Evolutionary conservation across 1,140 invertebrate species (phyloP), one percentile per base, ranked within the genome.

Genomic region (Calliphora vicina): DNA sequence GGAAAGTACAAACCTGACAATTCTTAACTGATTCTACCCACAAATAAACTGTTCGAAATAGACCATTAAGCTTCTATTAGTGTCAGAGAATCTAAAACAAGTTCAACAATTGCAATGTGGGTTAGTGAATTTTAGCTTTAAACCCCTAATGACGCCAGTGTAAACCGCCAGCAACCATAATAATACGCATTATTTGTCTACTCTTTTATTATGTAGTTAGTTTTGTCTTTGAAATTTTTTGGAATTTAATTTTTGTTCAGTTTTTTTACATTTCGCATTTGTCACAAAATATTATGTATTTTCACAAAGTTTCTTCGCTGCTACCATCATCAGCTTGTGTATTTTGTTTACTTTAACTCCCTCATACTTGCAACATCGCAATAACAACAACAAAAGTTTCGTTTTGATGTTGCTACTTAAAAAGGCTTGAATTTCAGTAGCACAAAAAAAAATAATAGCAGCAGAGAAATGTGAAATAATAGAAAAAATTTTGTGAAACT

Each of bases 371-470:
- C 29, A 35, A 35, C 29, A 6, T 35, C 0, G 1, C 6, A 35
- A 35, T 8, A 35, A 35, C 1, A 35, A 35, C 1, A 35, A 35
- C 10, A 67, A 67, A 67, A 23, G 23, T 67, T 25, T 67, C 20
- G 61, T 67, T 67, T 67, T 67, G 61, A 67, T 67, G 61, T 67
- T 67, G 61, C 61, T 67, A 67, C 61, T 67, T 67, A 35, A 23
- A 67, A 67, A 67, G 61, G 61, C 61, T 67, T 67, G 61, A 23
- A 25, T 67, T 67, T 67, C 61, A 67, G 61, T 67, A 25, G 9
- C 17, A 67, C 23, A 1, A 67, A 67, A 67, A 67, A 67, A 67
- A 3, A 23, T 4, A 23, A 12, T n/a, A 12, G 3, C 12, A 50
- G 15, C 1, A 23, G 23, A 67, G 15, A 57, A 57, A n/a, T 15